phyloP scores from a whole-genome alignment of 1,140 invertebrate species.

The Leptinotarsa undecemlineata region DNA sequence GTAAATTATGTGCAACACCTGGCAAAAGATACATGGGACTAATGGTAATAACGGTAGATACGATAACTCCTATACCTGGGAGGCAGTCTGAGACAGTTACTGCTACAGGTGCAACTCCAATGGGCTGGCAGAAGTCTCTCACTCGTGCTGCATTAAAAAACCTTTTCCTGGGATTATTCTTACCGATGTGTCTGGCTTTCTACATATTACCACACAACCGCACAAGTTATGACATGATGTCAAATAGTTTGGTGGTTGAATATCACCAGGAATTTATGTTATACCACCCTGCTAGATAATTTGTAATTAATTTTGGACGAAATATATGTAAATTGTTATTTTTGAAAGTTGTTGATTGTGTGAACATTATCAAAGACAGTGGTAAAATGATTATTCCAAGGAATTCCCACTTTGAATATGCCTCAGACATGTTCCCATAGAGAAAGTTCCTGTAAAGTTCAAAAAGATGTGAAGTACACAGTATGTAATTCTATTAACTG shows the following conservation, averaged over 20 bases:
- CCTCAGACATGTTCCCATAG: no score
- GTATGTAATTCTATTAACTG: no score
- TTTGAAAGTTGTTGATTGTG: not conserved
- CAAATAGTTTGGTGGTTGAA: conserved; percentile 36
- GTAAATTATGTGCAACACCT: conserved; percentile 79
- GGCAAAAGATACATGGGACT: conserved; percentile 84
- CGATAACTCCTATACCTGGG: conserved; percentile 61
- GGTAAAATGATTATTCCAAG: no score
- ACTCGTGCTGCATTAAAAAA: conserved; percentile 33
- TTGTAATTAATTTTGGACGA: conserved; percentile 15
- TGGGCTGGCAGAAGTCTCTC: conserved; percentile 32
- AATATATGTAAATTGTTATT: conserved; percentile 24
- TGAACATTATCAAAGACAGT: no score
- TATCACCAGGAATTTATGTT: conserved; percentile 31
- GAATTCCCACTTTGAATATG: no score
- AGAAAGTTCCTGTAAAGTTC: no score
- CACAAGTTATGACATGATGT: conserved; percentile 38
- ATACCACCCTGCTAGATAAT: conserved; percentile 14
- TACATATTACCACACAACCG: conserved; percentile 35
- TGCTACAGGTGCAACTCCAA: conserved; percentile 16
- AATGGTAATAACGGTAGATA: conserved; percentile 76
- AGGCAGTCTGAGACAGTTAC: conserved; percentile 21
- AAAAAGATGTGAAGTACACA: no score
- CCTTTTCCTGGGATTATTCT: conserved; percentile 33
- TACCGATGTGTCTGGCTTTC: conserved; percentile 35